Evolutionary conservation across 2,888 invertebrate species (phyloP).

Genomic region (Clitarchus hookeri): DNA sequence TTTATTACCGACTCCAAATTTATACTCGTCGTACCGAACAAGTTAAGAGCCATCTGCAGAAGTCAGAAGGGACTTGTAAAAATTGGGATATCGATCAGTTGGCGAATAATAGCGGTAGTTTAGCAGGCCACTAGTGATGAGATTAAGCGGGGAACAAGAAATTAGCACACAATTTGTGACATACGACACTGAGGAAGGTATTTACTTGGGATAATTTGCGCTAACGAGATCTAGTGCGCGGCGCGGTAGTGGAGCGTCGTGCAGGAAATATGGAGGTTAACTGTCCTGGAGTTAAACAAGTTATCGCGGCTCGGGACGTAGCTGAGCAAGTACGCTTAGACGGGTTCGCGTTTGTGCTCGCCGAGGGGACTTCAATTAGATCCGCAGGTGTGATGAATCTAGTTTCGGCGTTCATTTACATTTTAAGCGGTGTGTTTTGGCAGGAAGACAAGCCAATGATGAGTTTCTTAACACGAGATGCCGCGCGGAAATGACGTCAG

Average conservation of each 20-base stretch:
- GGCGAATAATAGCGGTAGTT: no score
- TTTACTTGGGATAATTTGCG: no score
- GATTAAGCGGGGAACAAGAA: no score
- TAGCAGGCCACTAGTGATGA: no score
- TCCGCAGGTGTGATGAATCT: constrained; percentile 10
- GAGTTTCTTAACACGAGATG: constrained; percentile 18
- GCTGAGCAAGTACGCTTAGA: not conserved
- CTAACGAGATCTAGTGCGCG: not conserved
- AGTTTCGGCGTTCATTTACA: constrained; percentile 21
- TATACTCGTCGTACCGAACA: no score
- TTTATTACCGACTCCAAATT: no score
- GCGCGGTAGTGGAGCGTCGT: not conserved
- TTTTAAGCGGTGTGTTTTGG: constrained; percentile 20
- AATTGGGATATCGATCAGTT: no score
- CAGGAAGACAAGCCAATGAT: not conserved
- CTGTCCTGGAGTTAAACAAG: not conserved
- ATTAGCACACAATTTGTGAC: no score
- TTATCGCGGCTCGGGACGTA: not conserved
- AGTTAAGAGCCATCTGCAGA: no score
- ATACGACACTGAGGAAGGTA: no score
- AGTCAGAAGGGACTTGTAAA: no score
- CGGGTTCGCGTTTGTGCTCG: not conserved
- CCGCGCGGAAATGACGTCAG: not conserved
- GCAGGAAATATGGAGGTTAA: not conserved
- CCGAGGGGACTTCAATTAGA: not conserved